Percentiles rank a stretch among this genome's conserved stretches.
These are phyloP conservation scores for Sebastolobus alascanus DNA, from an alignment of 2,797 vertebrate genomes.

Conservation along the genomic window DNA sequence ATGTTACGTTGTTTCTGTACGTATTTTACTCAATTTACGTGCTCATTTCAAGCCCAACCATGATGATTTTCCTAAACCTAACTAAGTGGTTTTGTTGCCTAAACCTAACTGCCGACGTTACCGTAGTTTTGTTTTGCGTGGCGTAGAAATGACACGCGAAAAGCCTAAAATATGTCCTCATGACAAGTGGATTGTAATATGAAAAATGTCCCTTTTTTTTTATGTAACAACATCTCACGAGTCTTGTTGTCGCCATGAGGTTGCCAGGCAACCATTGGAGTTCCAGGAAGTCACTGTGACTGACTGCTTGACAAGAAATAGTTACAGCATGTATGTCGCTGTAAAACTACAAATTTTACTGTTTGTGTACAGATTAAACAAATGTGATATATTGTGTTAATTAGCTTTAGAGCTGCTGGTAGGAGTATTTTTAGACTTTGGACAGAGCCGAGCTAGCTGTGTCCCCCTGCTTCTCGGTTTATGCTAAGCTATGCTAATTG, in stretches of 20 bases:
- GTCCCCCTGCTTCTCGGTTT: not conserved
- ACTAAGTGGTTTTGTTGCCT: accelerated
- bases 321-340: not conserved
- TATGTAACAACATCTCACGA: too few species aligned
- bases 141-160: too few species aligned
- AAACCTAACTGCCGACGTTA: too few species aligned
- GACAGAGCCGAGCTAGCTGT: not conserved
- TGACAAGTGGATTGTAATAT: too few species aligned
- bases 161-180: too few species aligned
- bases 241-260: not conserved
- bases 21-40: too few species aligned
- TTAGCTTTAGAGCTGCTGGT: not conserved
- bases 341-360: not conserved
- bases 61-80: too few species aligned
- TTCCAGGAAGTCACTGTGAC: not conserved
- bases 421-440: not conserved
- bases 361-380: not conserved
- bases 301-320: not conserved
- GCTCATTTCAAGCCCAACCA: too few species aligned
- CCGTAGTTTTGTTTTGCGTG: too few species aligned
- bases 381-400: not conserved
- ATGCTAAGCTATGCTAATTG: not conserved
- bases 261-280: not conserved
- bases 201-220: accelerated
- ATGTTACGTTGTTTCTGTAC: too few species aligned